phyloP scores from a whole-genome alignment of 2,888 invertebrate genomes.

The Sminthurides aquaticus region DNA sequence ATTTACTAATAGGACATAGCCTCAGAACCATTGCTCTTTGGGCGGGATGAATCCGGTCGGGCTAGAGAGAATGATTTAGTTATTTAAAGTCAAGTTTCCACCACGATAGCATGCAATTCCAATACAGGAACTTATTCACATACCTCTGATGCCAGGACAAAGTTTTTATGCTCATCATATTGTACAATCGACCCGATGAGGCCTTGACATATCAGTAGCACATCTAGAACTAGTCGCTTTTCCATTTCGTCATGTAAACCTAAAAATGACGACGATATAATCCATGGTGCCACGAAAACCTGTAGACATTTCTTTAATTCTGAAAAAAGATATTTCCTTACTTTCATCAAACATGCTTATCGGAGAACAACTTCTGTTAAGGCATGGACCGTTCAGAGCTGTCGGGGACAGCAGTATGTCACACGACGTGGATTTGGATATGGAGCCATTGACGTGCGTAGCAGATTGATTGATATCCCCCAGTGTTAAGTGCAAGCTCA shows the following conservation, averaged over 20 bases:
- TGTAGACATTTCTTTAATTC: background rate
- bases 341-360: background rate
- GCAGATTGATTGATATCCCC: background rate
- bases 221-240: slow-evolving; percentile 14
- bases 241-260: background rate
- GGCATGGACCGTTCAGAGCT: background rate
- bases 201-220: slow-evolving; percentile 15
- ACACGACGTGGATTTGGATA: slow-evolving; percentile 8
- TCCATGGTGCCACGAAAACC: no score
- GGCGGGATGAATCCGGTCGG: slow-evolving; percentile 11
- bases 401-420: background rate
- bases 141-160: slow-evolving; percentile 15
- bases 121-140: background rate
- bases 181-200: slow-evolving; percentile 10
- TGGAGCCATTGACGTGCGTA: background rate
- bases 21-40: slow-evolving; percentile 15
- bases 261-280: no score
- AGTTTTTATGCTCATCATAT: slow-evolving; percentile 10
- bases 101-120: no score
- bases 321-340: no score
- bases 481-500: background rate
- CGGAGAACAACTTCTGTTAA: background rate
- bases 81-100: no score
- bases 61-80: background rate
- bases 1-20: slow-evolving; percentile 15